Evolutionary conservation across 2,888 invertebrate genomes (phyloP).

Genomic region (Drosophila rubida): DNA sequence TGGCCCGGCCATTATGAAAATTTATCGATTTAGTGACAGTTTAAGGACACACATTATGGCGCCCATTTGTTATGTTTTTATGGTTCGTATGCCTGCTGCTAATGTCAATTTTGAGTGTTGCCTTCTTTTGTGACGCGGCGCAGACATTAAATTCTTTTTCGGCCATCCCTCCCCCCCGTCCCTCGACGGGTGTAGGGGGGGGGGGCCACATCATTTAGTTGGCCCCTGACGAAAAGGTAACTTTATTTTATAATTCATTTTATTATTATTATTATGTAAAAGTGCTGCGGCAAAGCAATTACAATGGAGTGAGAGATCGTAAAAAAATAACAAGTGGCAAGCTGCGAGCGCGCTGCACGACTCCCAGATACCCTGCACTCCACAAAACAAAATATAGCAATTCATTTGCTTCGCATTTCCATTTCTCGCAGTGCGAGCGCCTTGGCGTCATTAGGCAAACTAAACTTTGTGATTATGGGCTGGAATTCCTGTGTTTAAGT

Average conservation of each 20-base stretch:
- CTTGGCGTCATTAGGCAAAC: background rate
- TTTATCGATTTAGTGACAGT: slow-evolving; percentile 83
- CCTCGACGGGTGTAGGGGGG: no score
- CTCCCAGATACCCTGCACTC: slow-evolving; percentile 38
- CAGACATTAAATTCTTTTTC: slow-evolving; percentile 65
- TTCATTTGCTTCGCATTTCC: no score
- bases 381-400: no score
- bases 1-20: slow-evolving; percentile 81
- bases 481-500: background rate
- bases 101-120: slow-evolving; percentile 78
- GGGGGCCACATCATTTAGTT: slow-evolving; percentile 62
- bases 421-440: background rate
- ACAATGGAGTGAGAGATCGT: slow-evolving; percentile 56
- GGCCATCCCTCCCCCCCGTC: background rate
- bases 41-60: slow-evolving; percentile 82
- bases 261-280: slow-evolving; percentile 78
- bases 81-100: slow-evolving; percentile 75
- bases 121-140: slow-evolving; percentile 62
- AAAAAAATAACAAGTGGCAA: slow-evolving; percentile 49
- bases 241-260: slow-evolving; percentile 80
- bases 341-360: background rate
- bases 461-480: background rate
- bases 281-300: slow-evolving; percentile 69
- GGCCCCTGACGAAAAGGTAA: slow-evolving; percentile 69
- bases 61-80: slow-evolving; percentile 81